Conservation (phyloP, 2,797 vertebrate species). For the Meriones psammophilus region DNA sequence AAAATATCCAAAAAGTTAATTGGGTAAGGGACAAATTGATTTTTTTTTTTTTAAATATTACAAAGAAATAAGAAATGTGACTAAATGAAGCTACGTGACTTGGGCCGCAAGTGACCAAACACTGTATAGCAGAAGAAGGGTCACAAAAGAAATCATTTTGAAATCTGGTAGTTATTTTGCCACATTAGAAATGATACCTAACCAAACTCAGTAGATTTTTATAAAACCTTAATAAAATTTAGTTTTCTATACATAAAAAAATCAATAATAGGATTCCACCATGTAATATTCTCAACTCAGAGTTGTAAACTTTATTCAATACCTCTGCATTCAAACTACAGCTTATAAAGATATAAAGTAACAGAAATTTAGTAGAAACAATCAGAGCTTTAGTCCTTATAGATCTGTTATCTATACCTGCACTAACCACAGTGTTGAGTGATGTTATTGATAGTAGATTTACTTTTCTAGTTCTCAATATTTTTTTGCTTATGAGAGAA, state of each 20-base stretch:
- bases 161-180: conserved; percentile 5
- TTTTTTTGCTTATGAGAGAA: neutral
- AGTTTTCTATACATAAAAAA: neutral
- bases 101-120: neutral
- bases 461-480: neutral
- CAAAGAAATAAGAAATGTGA: neutral
- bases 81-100: neutral
- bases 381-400: neutral
- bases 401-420: neutral
- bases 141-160: neutral
- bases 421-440: neutral
- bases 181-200: neutral
- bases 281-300: neutral
- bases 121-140: neutral
- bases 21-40: neutral
- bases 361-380: neutral
- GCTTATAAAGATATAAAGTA: neutral
- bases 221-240: conserved; percentile 12
- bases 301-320: neutral
- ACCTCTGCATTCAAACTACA: neutral
- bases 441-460: neutral
- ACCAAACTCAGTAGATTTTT: neutral
- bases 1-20: neutral
- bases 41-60: neutral
- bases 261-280: neutral